Conservation (phyloP, 2,113 vertebrate species). For the Oceanodroma tethys region DNA sequence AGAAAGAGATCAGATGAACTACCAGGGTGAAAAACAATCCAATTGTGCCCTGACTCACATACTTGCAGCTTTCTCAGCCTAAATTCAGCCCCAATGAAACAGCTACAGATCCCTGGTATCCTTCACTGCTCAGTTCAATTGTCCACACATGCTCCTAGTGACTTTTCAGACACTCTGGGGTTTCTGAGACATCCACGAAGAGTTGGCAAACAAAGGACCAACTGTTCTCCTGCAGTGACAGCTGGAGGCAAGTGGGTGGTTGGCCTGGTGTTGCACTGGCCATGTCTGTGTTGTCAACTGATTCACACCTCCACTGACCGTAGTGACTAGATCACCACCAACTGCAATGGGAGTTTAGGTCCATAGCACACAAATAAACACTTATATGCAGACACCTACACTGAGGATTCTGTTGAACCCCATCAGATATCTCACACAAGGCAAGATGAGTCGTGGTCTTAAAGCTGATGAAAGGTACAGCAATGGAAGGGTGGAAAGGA, state of each 20-base stretch:
- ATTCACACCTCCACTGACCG: not conserved
- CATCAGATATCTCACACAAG: not conserved
- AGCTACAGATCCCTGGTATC: no score
- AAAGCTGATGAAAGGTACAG: not conserved
- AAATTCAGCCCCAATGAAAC: not conserved
- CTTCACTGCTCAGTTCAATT: not conserved
- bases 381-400: fast-evolving
- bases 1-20: not conserved
- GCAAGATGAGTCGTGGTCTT: not conserved
- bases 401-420: not conserved
- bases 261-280: not conserved
- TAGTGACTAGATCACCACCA: not conserved
- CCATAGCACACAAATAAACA: not conserved
- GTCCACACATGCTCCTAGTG: no score
- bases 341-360: not conserved
- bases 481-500: not conserved
- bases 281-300: not conserved
- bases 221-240: not conserved
- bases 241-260: not conserved
- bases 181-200: not conserved
- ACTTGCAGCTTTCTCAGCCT: not conserved
- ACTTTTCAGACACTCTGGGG: not conserved
- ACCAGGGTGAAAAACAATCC: not conserved
- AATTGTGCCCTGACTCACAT: not conserved
- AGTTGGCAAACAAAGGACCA: not conserved